Evolutionary conservation across 2,113 vertebrate genomes (phyloP), one percentile per base, ranked within the genome.

Genomic region (Cricetomys ansorgei): DNA sequence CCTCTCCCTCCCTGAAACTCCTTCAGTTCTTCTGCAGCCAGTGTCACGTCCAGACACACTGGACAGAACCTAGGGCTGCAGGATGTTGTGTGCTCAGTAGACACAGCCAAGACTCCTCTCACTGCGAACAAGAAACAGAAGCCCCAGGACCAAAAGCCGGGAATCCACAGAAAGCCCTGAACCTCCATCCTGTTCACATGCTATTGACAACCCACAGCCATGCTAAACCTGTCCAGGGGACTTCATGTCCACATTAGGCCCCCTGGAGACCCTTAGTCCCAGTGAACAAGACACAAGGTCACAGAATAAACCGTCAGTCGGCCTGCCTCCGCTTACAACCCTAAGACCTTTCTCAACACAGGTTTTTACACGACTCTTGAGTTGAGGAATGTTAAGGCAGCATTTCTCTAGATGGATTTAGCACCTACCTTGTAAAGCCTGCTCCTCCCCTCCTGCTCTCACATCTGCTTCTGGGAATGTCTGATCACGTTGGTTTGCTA

Each of bases 181-280:
- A n/a, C 15, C 6, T 0, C 21, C 16, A 15, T 3, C 29, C 53
- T 92, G 84, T 15, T 45, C 84, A 59, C 0, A 27, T 12, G 31
- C 23, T 40, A 4, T 21, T 34, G 57, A 17, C 16, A 59, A 4
- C 19, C 64, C 12, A 37, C 34, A 17, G 31, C 13, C 59, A 64
- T 53, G 7, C 23, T 62, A 84, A 45, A 10, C 27, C 57, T 83
- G 72, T 45, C 19, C 7, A 19, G 5, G 67, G 57, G 75, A 23
- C 21, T 40, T 40, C 3, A 0, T 9, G 31, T 31, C 40, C 48
- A 70, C 59, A 5, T 34, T 0, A 1, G 69, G 31, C 70, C 27
- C 48, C 70, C 2, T 2, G 27, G 48, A 37, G 34, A 12, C 34
- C 19, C 57, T 45, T 17, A 45, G 13, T 64, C 37, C 17, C 79